A percentile compares a stretch with the other conserved stretches of the same genome.
Evolutionary conservation across 2,797 vertebrate genomes (phyloP).

Genomic region (Pseudochirops cupreus): DNA sequence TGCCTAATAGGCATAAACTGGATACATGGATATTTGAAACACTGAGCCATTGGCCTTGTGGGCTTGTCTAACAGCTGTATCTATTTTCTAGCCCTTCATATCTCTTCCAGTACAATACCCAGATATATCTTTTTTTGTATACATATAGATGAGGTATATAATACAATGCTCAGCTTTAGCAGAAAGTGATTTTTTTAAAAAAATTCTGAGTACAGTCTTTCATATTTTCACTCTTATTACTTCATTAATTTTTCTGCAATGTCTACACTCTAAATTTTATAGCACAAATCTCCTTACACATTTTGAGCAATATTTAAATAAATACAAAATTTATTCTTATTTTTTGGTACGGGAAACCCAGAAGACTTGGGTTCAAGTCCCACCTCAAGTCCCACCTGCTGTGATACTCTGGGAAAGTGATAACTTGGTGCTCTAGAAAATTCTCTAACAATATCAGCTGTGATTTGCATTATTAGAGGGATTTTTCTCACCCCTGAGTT

Average conservation of each 20-base stretch:
- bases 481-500: not conserved
- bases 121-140: not conserved
- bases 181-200: slow-evolving; percentile 8
- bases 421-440: not conserved
- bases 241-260: not conserved
- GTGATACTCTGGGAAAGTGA: not conserved
- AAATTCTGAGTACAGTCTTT: not conserved
- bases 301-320: not conserved
- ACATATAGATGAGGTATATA: not conserved
- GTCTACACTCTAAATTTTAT: not conserved
- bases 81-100: not conserved
- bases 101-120: not conserved
- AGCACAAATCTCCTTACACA: not conserved
- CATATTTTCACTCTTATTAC: not conserved
- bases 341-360: not conserved
- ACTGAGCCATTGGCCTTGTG: not conserved
- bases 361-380: not conserved
- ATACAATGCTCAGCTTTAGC: slow-evolving; percentile 21
- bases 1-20: not conserved
- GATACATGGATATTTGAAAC: not conserved
- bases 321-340: not conserved
- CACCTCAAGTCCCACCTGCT: not conserved
- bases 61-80: not conserved
- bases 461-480: not conserved
- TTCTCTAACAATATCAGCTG: not conserved